Conservation (phyloP, 2,113 vertebrate species). For the Suricata suricatta region DNA sequence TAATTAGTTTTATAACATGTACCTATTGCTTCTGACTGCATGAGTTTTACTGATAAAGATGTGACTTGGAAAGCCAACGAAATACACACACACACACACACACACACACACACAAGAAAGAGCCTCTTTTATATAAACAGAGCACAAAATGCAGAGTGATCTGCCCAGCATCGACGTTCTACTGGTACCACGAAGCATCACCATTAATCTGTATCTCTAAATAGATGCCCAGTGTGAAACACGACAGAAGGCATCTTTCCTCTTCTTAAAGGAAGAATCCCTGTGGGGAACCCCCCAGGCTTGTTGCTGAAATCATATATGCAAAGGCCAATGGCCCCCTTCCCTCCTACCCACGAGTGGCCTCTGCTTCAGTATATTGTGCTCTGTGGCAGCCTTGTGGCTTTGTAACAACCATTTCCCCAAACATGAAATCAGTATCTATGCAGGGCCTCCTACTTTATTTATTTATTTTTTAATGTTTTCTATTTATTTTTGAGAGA, state of each 20-base stretch:
- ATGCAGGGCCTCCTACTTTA: neutral
- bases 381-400: neutral
- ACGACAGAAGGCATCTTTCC: neutral
- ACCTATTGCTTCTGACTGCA: neutral
- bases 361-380: no score
- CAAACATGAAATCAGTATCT: neutral
- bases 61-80: neutral
- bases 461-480: no score
- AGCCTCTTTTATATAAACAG: neutral
- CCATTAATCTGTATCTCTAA: neutral
- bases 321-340: neutral
- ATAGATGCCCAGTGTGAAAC: neutral
- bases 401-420: neutral
- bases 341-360: neutral
- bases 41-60: neutral
- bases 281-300: fast-evolving
- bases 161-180: neutral
- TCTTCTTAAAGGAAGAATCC: neutral
- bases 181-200: neutral
- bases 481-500: no score
- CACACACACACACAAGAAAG: no score
- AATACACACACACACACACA: neutral
- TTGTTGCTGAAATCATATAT: neutral
- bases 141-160: neutral
- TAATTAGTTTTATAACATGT: neutral